phyloP scores from a whole-genome alignment of 2,113 vertebrate species.

The Notothenia rossii region DNA sequence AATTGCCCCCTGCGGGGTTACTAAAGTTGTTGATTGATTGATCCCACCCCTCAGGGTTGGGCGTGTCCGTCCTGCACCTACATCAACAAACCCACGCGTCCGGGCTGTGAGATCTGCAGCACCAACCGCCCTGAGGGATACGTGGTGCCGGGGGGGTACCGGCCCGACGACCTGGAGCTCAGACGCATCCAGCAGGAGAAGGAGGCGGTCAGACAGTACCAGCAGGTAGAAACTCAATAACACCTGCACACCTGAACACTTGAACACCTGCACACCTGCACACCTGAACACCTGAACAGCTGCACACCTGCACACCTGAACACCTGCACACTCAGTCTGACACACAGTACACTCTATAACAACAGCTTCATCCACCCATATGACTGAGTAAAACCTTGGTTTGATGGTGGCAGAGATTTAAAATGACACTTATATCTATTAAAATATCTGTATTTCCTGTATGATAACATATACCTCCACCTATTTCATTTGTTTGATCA shows the following conservation, averaged over 20 bases:
- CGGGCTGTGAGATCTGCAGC: conserved; percentile 95
- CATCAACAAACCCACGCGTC: conserved; percentile 90
- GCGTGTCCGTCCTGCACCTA: conserved; percentile 92
- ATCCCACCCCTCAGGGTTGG: conserved; percentile 81
- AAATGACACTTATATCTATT: no score
- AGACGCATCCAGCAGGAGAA: conserved; percentile 85
- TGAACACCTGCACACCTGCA: not conserved
- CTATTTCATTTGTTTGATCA: no score
- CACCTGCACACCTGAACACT: not conserved
- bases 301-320: not conserved
- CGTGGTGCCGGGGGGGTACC: conserved; percentile 70
- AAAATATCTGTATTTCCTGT: no score
- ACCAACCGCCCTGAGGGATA: conserved; percentile 83
- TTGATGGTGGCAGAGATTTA: no score
- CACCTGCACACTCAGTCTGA: not conserved
- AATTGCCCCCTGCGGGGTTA: no score
- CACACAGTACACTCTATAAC: not conserved
- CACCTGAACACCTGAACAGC: not conserved
- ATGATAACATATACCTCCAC: no score
- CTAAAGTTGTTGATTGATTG: no score
- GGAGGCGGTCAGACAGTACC: conserved; percentile 82
- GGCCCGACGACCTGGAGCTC: conserved; percentile 77
- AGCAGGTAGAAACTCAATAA: conserved; percentile 79
- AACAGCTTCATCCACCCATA: not conserved
- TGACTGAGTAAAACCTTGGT: no score